Percentiles rank a stretch among this genome's conserved stretches.
Conservation (phyloP, 2,113 vertebrate species). For the Oreochromis aureus region DNA sequence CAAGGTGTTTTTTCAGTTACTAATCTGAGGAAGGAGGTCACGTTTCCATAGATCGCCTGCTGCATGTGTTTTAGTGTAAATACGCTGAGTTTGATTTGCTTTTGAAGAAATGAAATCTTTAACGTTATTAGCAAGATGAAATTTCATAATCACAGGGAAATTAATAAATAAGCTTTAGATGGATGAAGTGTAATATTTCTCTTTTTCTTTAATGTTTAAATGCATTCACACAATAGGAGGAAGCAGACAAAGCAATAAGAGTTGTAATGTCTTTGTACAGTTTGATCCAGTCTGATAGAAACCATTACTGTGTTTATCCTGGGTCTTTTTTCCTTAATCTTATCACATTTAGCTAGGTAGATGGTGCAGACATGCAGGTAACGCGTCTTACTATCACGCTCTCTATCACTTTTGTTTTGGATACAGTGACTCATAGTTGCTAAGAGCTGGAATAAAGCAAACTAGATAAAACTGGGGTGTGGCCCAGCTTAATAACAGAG, state of each 20-base stretch:
- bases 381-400: background rate
- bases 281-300: background rate
- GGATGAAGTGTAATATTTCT: background rate
- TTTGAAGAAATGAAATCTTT: background rate
- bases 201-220: background rate
- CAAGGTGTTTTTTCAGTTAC: background rate
- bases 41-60: background rate
- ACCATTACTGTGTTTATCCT: background rate
- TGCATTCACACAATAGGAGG: background rate
- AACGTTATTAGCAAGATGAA: background rate
- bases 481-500: slow-evolving; percentile 22
- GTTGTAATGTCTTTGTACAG: background rate
- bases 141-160: background rate
- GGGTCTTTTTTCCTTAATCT: background rate
- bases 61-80: background rate
- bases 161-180: background rate
- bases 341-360: background rate
- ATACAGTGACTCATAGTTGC: slow-evolving; percentile 22
- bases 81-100: background rate
- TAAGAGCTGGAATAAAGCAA: slow-evolving; percentile 29
- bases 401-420: background rate
- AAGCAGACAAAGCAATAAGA: background rate
- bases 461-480: slow-evolving; percentile 39
- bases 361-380: background rate
- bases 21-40: background rate